These are phyloP conservation scores for Mesocricetus auratus DNA, from an alignment of 2,113 vertebrate species.

Conservation along the genomic window DNA sequence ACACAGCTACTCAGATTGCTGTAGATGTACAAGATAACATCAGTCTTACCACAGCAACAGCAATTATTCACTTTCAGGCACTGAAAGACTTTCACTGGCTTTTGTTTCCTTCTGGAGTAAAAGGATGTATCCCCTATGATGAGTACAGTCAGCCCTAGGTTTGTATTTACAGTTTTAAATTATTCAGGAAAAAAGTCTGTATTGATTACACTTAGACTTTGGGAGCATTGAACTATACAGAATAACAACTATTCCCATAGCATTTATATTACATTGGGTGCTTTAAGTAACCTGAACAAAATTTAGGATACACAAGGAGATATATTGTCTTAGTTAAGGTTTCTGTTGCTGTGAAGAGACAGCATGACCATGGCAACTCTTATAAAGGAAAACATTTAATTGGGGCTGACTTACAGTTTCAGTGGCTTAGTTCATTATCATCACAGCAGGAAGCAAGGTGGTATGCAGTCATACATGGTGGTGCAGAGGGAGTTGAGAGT, in stretches of 20 bases:
- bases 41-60: not conserved
- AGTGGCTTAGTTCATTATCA: too few relatives aligned
- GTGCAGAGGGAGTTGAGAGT: too few relatives aligned
- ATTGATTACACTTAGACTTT: not conserved
- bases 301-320: not conserved
- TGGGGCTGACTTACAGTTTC: too few relatives aligned
- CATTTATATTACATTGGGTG: not conserved
- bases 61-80: not conserved
- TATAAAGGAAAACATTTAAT: too few relatives aligned
- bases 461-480: too few relatives aligned
- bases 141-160: not conserved
- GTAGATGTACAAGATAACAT: not conserved
- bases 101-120: not conserved
- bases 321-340: too few relatives aligned
- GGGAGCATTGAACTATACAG: not conserved
- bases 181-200: not conserved
- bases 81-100: not conserved
- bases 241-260: not conserved
- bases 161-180: not conserved
- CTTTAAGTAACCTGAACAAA: not conserved
- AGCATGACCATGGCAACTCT: too few relatives aligned
- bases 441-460: too few relatives aligned
- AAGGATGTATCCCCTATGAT: not conserved
- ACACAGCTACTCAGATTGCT: not conserved
- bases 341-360: too few relatives aligned